Evolutionary conservation across 2,797 vertebrate species (phyloP).

Genomic region (Eulemur albifrons): DNA sequence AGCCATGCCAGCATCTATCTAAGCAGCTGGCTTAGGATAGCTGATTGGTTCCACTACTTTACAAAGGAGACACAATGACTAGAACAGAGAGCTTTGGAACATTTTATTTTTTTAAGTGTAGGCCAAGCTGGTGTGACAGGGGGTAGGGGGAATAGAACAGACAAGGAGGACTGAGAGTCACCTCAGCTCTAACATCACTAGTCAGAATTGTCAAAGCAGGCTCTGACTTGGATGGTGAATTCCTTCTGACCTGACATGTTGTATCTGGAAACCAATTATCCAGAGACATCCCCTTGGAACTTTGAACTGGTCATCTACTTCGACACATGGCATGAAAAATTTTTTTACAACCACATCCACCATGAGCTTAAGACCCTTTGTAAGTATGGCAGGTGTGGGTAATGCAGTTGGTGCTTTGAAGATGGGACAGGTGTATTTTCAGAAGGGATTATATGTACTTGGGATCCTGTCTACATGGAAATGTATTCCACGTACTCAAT

Average conservation of each 20-base stretch:
- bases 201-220: slow-evolving; percentile 42
- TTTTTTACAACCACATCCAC: not conserved
- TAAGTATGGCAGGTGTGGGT: not conserved
- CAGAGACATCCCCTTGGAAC: slow-evolving; percentile 20
- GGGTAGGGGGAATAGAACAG: not conserved
- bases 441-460: not conserved
- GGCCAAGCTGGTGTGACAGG: not conserved
- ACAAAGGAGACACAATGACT: slow-evolving; percentile 60
- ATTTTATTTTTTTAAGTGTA: slow-evolving; percentile 33
- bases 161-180: not conserved
- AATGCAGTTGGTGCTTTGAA: not conserved
- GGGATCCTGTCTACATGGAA: not conserved
- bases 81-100: slow-evolving; percentile 71
- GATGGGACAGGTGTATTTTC: not conserved
- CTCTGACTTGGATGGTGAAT: slow-evolving; percentile 34
- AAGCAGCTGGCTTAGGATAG: slow-evolving; percentile 65
- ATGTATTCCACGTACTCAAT: not conserved
- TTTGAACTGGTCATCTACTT: slow-evolving; percentile 45
- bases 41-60: slow-evolving; percentile 74
- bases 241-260: slow-evolving; percentile 54
- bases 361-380: not conserved
- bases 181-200: not conserved
- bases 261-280: slow-evolving; percentile 40
- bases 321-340: not conserved
- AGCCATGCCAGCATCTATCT: slow-evolving; percentile 39